A percentile compares a stretch with the other conserved stretches of the same genome.
Evolutionary conservation across 1,140 invertebrate species (phyloP).

Genomic region (Drosophila sp.): DNA sequence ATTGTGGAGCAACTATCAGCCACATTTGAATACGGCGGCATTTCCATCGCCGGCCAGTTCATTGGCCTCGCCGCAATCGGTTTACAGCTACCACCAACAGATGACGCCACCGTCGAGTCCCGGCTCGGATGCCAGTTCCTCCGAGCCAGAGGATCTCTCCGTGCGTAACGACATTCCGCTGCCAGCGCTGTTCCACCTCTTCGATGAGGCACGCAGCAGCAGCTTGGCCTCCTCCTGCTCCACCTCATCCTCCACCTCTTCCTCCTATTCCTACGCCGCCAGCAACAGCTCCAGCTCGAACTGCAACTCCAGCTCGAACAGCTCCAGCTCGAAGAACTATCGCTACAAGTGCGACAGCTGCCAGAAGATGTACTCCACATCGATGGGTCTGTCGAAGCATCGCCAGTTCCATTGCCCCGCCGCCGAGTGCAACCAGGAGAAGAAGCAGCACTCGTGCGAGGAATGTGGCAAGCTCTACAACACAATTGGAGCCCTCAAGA

Average conservation of each 20-base stretch:
- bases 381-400: constrained; percentile 97
- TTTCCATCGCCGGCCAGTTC: constrained; percentile 77
- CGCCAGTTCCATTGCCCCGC: constrained; percentile 96
- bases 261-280: constrained; percentile 72
- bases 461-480: constrained; percentile 86
- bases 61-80: constrained; percentile 69
- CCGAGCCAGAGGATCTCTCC: constrained; percentile 82
- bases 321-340: constrained; percentile 85
- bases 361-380: constrained; percentile 97
- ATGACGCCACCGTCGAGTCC: constrained; percentile 83
- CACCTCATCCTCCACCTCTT: constrained; percentile 85
- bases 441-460: constrained; percentile 85
- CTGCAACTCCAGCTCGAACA: not conserved
- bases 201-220: constrained; percentile 75
- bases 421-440: constrained; percentile 85
- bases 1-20: constrained; percentile 77
- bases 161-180: constrained; percentile 80
- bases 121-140: constrained; percentile 70
- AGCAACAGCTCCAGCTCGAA: constrained; percentile 85
- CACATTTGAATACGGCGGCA: constrained; percentile 56
- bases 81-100: constrained; percentile 77
- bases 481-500: constrained; percentile 87
- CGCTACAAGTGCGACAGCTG: constrained; percentile 96
- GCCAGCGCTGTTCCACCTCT: constrained; percentile 79
- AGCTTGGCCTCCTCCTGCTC: constrained; percentile 84